Conservation (phyloP, 2,888 invertebrate genomes). For the Stegophylla sp. region DNA sequence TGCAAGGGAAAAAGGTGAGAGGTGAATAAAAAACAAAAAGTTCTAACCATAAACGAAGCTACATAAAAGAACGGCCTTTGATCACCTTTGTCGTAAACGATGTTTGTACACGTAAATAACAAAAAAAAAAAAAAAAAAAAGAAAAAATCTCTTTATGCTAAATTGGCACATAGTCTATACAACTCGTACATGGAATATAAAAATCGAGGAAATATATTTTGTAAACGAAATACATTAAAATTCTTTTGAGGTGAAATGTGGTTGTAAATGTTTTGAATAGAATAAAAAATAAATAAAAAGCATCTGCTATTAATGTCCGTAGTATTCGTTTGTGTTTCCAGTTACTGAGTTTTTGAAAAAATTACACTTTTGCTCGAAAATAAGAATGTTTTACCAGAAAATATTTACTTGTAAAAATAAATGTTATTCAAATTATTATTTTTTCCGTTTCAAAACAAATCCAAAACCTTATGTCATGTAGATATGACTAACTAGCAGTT, state of each 20-base stretch:
- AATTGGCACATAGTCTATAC: slow-evolving; percentile 22
- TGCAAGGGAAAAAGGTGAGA: slow-evolving; percentile 12
- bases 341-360: slow-evolving; percentile 18
- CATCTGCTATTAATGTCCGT: not conserved
- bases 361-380: not conserved
- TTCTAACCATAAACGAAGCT: slow-evolving; percentile 36
- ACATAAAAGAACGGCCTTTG: slow-evolving; percentile 39
- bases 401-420: not conserved
- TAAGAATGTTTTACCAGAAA: not conserved
- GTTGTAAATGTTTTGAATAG: slow-evolving; percentile 10
- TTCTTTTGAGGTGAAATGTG: slow-evolving; percentile 22
- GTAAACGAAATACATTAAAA: slow-evolving; percentile 32
- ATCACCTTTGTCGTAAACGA: slow-evolving; percentile 47
- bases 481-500: too few relatives aligned
- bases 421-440: not conserved
- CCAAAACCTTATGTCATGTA: not conserved
- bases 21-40: slow-evolving; percentile 6
- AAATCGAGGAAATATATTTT: slow-evolving; percentile 22
- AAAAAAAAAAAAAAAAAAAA: not conserved
- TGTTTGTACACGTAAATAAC: slow-evolving; percentile 32
- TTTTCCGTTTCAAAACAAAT: not conserved
- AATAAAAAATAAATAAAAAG: slow-evolving; percentile 9
- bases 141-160: slow-evolving; percentile 25
- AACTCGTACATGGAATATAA: slow-evolving; percentile 29
- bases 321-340: not conserved